Evolutionary conservation across 30 jellyfish, hydroid and myxozoan species (phyloP).

Genomic region (Mastigias papua): DNA sequence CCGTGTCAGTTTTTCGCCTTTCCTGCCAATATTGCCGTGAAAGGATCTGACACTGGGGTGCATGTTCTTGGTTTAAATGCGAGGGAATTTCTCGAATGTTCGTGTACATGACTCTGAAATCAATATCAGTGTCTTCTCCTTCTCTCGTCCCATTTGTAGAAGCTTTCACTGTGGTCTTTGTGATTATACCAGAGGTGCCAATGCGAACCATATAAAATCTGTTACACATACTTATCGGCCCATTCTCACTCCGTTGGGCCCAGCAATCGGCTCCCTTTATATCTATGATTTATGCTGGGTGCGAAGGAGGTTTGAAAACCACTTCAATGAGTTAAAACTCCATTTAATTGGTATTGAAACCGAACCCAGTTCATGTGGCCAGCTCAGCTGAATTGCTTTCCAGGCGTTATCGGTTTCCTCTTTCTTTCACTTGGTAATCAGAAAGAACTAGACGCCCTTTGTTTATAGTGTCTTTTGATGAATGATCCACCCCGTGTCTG

Average conservation of each 20-base stretch:
- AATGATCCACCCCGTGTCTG: too few relatives aligned
- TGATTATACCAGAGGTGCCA: not conserved
- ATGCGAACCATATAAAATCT: not conserved
- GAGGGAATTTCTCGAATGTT: too few relatives aligned
- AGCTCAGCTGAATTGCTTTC: not conserved
- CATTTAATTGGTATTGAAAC: not conserved
- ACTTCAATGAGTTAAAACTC: not conserved
- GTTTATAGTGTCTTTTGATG: too few relatives aligned
- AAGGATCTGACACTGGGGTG: too few relatives aligned
- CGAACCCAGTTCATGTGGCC: not conserved
- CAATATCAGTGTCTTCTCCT: not conserved
- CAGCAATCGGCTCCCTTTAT: not conserved
- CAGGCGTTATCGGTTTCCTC: not conserved
- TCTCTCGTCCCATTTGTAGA: not conserved
- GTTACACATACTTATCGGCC: not conserved
- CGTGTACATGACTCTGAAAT: not conserved
- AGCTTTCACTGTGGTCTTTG: not conserved
- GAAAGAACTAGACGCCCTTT: not conserved
- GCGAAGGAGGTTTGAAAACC: not conserved
- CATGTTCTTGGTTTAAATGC: too few relatives aligned
- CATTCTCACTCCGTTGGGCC: not conserved
- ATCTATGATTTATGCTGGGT: not conserved
- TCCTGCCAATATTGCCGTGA: too few relatives aligned
- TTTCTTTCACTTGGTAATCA: not conserved
- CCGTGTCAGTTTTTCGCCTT: too few relatives aligned